phyloP scores from a whole-genome alignment of 2,113 vertebrate species.

The Lycocorax pyrrhopterus region DNA sequence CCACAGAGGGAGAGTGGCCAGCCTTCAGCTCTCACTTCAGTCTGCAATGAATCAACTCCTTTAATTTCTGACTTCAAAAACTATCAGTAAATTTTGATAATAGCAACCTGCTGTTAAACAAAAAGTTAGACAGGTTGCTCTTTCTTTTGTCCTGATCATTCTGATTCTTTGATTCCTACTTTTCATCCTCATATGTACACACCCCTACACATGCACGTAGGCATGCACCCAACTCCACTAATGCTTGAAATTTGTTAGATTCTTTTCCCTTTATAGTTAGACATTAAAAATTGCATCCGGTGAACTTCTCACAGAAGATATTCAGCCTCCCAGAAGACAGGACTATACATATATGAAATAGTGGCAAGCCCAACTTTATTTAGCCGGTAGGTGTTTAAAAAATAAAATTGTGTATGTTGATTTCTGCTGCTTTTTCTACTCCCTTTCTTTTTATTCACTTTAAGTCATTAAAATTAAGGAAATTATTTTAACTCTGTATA shows the following conservation, averaged over 20 bases:
- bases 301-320: not conserved
- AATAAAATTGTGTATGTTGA: not conserved
- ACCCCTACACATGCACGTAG: not conserved
- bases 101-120: not conserved
- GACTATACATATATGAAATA: not conserved
- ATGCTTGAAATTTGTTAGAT: constrained; percentile 34
- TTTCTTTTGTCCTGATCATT: not conserved
- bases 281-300: not conserved
- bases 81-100: not conserved
- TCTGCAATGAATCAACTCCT: not conserved
- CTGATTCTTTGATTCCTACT: not conserved
- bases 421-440: not conserved
- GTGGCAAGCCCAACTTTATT: not conserved
- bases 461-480: not conserved
- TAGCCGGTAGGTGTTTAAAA: not conserved
- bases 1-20: not conserved
- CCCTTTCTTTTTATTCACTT: not conserved
- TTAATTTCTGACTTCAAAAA: not conserved
- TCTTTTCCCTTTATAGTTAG: constrained; percentile 38
- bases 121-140: not conserved
- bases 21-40: not conserved
- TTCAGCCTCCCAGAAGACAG: not conserved
- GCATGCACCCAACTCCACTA: not conserved
- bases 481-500: not conserved
- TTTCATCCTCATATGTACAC: not conserved